These are phyloP conservation scores for Pocota personata DNA, from an alignment of 2,888 invertebrate genomes.

Conservation along the genomic window DNA sequence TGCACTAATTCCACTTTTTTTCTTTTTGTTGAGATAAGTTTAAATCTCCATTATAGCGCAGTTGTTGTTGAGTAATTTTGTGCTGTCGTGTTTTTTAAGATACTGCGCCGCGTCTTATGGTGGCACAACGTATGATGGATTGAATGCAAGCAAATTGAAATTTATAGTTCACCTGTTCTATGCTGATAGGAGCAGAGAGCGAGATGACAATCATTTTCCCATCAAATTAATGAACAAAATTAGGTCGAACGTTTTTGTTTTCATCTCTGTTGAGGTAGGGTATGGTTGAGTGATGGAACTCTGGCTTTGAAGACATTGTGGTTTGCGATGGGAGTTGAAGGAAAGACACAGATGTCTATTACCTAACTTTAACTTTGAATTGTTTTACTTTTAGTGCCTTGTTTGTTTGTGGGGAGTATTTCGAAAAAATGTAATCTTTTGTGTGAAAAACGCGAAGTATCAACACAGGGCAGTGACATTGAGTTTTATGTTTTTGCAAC, in stretches of 20 bases:
- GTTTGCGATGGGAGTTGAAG: neutral
- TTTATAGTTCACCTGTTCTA: constrained; percentile 53
- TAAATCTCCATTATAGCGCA: constrained; percentile 19
- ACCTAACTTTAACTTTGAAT: neutral
- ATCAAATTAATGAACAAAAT: constrained; percentile 46
- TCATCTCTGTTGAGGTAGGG: constrained; percentile 10
- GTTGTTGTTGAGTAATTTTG: constrained; percentile 41
- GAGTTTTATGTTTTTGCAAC: neutral
- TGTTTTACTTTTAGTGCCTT: neutral
- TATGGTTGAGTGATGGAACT: constrained; percentile 24
- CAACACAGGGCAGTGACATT: constrained; percentile 20
- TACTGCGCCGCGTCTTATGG: neutral
- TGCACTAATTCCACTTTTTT: constrained; percentile 49
- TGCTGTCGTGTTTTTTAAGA: constrained; percentile 11
- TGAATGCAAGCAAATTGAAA: constrained; percentile 25
- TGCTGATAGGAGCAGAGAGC: neutral
- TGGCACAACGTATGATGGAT: constrained; percentile 36
- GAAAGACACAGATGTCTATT: neutral
- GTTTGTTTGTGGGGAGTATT: neutral
- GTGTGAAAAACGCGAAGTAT: neutral
- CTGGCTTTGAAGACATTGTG: neutral
- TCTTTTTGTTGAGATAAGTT: neutral
- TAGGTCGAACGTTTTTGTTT: constrained; percentile 51
- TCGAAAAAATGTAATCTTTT: neutral
- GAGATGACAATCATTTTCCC: constrained; percentile 60